A percentile compares a stretch with the other conserved stretches of the same genome.
phyloP scores from a whole-genome alignment of 2,888 invertebrate species.

The Cheiracanthium punctorium region DNA sequence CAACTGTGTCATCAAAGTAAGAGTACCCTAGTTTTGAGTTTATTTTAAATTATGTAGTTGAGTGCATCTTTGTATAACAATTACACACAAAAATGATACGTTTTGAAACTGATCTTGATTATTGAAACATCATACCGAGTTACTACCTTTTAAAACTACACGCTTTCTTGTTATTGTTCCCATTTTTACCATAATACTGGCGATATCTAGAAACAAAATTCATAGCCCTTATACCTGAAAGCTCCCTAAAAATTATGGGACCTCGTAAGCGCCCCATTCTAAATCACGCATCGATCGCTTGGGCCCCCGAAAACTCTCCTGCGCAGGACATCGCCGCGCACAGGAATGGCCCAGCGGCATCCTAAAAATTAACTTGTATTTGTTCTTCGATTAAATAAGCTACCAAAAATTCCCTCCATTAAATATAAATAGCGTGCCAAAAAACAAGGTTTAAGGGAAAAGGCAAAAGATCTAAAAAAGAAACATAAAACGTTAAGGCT shows the following conservation, averaged over 20 bases:
- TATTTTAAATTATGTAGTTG: too few species aligned
- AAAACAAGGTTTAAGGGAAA: constrained; percentile 12
- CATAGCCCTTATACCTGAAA: background rate
- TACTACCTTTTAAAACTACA: too few species aligned
- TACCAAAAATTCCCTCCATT: constrained; percentile 44
- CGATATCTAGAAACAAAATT: too few species aligned
- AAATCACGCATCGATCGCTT: background rate
- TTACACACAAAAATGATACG: too few species aligned
- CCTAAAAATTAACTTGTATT: constrained; percentile 61
- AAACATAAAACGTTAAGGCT: constrained; percentile 31
- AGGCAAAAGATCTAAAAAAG: constrained; percentile 27
- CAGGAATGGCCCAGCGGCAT: background rate
- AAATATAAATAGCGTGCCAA: constrained; percentile 59
- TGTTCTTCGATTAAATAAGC: constrained; percentile 63
- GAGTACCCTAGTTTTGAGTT: too few species aligned
- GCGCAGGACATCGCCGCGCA: constrained; percentile 46
- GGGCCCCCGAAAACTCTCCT: constrained; percentile 24
- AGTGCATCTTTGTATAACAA: too few species aligned
- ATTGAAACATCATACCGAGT: too few species aligned
- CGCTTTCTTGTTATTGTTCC: too few species aligned
- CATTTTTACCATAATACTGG: too few species aligned
- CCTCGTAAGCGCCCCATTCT: background rate
- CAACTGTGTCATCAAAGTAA: too few species aligned
- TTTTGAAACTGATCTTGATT: too few species aligned
- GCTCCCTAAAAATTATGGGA: background rate